Evolutionary conservation across 1,140 invertebrate genomes (phyloP).

Genomic region (Glossosoma conforme): DNA sequence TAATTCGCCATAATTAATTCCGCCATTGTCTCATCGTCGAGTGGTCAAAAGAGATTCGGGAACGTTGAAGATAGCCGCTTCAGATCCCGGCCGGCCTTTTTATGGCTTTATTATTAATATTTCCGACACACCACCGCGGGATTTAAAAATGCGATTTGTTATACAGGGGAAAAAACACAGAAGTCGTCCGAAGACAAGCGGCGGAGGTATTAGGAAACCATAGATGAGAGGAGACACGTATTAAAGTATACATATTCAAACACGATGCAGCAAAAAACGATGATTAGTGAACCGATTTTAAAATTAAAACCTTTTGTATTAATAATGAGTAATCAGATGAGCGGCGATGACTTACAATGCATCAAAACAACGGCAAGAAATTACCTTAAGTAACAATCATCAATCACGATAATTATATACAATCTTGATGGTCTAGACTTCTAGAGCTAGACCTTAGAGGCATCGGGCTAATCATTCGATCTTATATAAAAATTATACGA

Average conservation of each 20-base stretch:
- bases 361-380: too few relatives aligned
- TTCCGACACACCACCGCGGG: constrained; percentile 2
- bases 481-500: too few relatives aligned
- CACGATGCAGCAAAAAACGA: background rate
- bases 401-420: too few relatives aligned
- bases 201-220: background rate
- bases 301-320: too few relatives aligned
- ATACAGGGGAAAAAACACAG: background rate
- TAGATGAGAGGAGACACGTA: background rate
- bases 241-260: background rate
- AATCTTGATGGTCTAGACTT: too few relatives aligned
- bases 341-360: too few relatives aligned
- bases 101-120: constrained; percentile 16
- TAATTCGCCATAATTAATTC: constrained; percentile 28
- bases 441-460: too few relatives aligned
- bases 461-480: too few relatives aligned
- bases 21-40: constrained; percentile 27
- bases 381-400: too few relatives aligned
- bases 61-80: too few relatives aligned
- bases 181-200: too few relatives aligned
- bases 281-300: background rate
- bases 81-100: constrained; percentile 5
- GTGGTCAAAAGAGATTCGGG: constrained; percentile 8
- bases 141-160: constrained; percentile 4
- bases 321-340: too few relatives aligned